Evolutionary conservation across 2,113 vertebrate genomes (phyloP), one percentile per base, ranked within the genome.

Genomic region (Antennarius striatus): DNA sequence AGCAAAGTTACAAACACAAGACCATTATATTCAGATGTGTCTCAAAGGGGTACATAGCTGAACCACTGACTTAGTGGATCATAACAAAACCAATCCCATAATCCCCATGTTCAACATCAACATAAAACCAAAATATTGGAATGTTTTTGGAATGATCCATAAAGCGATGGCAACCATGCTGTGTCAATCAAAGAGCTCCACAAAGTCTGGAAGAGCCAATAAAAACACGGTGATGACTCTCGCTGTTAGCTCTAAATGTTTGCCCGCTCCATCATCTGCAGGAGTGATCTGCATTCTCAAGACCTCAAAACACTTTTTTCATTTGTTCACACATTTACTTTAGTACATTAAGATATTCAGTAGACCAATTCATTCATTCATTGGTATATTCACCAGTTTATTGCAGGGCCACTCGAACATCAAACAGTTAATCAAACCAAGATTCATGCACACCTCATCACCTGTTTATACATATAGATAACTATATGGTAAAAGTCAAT

Each of bases 291-390:
- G 28, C 50, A 60, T 64, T 67, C 54, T 59, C 61, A 71, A 51
- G 54, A 47, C 53, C 40, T 67, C n/a, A 53, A 73, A 53, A 53
- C 43, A 29, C 30, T 60, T 68, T 72, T 86, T 81, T 76, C 43
- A 75, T 86, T 79, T 81, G 83, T 77, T 66, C 40, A 59, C 14
- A 14, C 30, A 67, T 83, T 79, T 63, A 70, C 28, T 62, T 66
- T 28, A 64, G 60, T 56, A 68, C 40, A 66, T 62, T 56, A 36
- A 36, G 28, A 67, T 62, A 58, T 56, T 16, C 43, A 73, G 64
- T 4, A 57, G 22, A 62, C 22, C 22, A 36, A 36, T 36, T 36
- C 32, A 36, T 36, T 36, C 32, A 36, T 36, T 7, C 32, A 36
- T 36, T 36, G 2, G 3, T 36, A 22, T 22, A 22, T 22, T 22